A percentile compares a stretch with the other conserved stretches of the same genome.
Conservation (phyloP, 2,113 vertebrate species). For the Podocnemis expansa region DNA sequence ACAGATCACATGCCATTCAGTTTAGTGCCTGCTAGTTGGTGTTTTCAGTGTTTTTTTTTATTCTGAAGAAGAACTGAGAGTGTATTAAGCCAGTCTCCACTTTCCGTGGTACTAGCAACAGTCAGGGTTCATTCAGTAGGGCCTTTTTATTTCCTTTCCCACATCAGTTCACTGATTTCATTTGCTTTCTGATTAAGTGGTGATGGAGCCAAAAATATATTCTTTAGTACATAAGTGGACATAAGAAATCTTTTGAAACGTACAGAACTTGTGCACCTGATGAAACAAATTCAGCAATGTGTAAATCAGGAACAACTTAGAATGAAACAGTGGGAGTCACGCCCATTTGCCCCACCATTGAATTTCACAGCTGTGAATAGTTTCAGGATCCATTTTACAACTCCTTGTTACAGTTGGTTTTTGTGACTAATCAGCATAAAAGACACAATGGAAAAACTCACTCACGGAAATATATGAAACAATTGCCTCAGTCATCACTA, state of each 20-base stretch:
- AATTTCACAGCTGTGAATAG: neutral
- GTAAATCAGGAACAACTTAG: neutral
- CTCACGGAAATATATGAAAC: slow-evolving; percentile 28
- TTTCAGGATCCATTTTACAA: slow-evolving; percentile 35
- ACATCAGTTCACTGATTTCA: neutral
- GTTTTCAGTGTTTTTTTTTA: neutral
- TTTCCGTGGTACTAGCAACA: neutral
- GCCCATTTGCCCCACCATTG: neutral
- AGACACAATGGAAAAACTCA: slow-evolving; percentile 39
- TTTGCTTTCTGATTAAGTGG: neutral
- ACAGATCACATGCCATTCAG: neutral
- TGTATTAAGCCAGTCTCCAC: rapidly evolving
- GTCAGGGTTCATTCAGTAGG: neutral
- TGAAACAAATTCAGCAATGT: neutral
- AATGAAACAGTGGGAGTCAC: rapidly evolving
- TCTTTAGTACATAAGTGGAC: neutral
- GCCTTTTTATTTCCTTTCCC: neutral
- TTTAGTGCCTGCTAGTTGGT: neutral
- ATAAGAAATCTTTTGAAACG: rapidly evolving
- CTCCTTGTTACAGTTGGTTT: neutral
- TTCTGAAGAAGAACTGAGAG: neutral
- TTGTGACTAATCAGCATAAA: slow-evolving; percentile 13
- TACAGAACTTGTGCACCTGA: rapidly evolving
- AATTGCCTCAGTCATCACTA: slow-evolving; percentile 25
- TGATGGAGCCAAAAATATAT: neutral